Conservation (phyloP, 2,113 vertebrate genomes). For the Paratilapia polleni region DNA sequence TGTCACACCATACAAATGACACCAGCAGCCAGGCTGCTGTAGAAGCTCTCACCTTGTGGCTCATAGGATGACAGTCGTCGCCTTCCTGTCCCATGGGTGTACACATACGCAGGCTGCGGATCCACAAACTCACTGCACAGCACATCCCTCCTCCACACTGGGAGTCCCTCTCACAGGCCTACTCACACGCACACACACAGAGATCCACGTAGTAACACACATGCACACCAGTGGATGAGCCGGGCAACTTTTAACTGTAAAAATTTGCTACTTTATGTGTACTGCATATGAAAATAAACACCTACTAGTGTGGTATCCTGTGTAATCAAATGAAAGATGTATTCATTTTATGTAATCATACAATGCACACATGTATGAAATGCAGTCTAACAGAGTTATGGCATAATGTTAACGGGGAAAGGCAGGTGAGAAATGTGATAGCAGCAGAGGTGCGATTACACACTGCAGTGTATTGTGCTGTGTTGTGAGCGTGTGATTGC, state of each 20-base stretch:
- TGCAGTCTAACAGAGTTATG: neutral
- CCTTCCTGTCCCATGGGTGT: slow-evolving; percentile 88
- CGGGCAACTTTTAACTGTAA: neutral
- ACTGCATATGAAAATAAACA: neutral
- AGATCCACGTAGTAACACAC: slow-evolving; percentile 12
- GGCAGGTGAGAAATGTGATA: neutral
- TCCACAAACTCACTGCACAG: slow-evolving; percentile 95
- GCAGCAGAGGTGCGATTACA: neutral
- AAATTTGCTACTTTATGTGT: too few relatives aligned
- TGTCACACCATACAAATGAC: neutral
- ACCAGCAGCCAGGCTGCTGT: neutral
- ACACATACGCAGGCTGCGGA: slow-evolving; percentile 91
- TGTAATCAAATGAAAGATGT: neutral
- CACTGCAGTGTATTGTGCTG: neutral
- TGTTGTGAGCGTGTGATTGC: neutral
- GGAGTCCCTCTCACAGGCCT: slow-evolving; percentile 88
- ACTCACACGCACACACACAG: slow-evolving; percentile 32
- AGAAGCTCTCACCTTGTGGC: slow-evolving; percentile 86
- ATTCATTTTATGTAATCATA: neutral
- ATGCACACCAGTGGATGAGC: too few relatives aligned
- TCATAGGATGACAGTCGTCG: slow-evolving; percentile 91
- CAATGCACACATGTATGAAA: neutral
- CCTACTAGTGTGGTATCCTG: neutral
- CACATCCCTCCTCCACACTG: slow-evolving; percentile 93
- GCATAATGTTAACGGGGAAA: neutral